Conservation (phyloP, 2,888 invertebrate species). For the Metopia argyrocephala region DNA sequence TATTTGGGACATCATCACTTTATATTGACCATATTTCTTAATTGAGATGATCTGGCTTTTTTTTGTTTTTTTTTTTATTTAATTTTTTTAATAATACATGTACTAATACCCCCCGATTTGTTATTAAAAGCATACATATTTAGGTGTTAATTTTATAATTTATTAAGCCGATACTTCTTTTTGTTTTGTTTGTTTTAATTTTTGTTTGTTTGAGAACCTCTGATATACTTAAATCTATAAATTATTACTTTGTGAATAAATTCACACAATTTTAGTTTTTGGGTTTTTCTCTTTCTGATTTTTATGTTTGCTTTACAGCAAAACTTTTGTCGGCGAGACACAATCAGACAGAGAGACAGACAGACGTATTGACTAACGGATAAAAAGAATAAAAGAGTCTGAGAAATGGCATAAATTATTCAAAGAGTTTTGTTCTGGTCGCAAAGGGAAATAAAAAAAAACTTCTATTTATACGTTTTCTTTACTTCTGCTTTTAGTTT, state of each 20-base stretch:
- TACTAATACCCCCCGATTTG: no score
- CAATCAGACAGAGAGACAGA: constrained; percentile 11
- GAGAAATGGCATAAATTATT: constrained; percentile 54
- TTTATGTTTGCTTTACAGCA: constrained; percentile 18
- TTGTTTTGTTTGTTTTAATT: no score
- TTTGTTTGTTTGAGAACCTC: neutral
- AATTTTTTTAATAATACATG: no score
- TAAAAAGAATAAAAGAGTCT: neutral
- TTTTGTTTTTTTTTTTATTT: no score
- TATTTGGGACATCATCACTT: no score
- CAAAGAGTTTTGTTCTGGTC: constrained; percentile 42
- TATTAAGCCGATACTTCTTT: no score
- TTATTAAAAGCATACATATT: no score
- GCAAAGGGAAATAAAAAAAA: constrained; percentile 42
- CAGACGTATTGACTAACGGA: constrained; percentile 1
- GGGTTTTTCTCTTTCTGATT: neutral
- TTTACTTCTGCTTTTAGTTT: constrained; percentile 24
- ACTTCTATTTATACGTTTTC: constrained; percentile 29
- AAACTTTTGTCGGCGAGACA: constrained; percentile 46
- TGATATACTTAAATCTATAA: constrained; percentile 36
- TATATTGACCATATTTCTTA: no score
- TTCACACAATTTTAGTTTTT: constrained; percentile 25
- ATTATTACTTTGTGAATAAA: constrained; percentile 37
- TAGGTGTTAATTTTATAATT: no score
- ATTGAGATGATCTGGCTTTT: no score